phyloP scores from a whole-genome alignment of 92 coral and sea anemone genomes.

The Nematostella vectensis region DNA sequence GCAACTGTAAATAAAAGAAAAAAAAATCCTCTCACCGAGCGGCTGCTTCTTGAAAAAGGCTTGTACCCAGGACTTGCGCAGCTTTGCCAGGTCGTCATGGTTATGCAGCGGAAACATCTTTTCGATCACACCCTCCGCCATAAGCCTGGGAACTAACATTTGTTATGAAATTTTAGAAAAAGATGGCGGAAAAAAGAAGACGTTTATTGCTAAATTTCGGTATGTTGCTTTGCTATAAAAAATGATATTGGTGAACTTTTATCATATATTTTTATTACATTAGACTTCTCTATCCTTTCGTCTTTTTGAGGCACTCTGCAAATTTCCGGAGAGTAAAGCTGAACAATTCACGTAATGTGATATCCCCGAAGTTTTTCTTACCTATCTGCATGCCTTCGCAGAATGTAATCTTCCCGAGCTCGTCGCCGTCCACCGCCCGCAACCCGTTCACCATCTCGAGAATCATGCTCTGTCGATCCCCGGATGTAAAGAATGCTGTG shows the following conservation, averaged over 20 bases:
- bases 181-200: too few relatives aligned
- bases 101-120: constrained; percentile 96
- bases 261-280: too few relatives aligned
- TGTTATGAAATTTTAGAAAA: too few relatives aligned
- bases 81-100: constrained; percentile 80
- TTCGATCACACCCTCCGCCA: constrained; percentile 82
- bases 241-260: too few relatives aligned
- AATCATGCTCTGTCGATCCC: constrained; percentile 88
- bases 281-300: too few relatives aligned
- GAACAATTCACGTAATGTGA: too few relatives aligned
- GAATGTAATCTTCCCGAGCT: constrained; percentile 85
- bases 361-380: constrained; percentile 13
- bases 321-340: too few relatives aligned
- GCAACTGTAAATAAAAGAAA: too few relatives aligned
- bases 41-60: constrained; percentile 96
- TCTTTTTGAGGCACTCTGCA: too few relatives aligned
- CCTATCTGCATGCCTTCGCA: constrained; percentile 97
- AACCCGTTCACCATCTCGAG: constrained; percentile 83
- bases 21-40: constrained; percentile 71
- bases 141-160: constrained; percentile 87
- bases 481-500: constrained; percentile 82
- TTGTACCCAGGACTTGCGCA: constrained; percentile 91
- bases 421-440: constrained; percentile 94
- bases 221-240: background rate
- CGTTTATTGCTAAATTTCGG: background rate